phyloP scores from a whole-genome alignment of 2,888 invertebrate genomes.

The Morpho helenor region DNA sequence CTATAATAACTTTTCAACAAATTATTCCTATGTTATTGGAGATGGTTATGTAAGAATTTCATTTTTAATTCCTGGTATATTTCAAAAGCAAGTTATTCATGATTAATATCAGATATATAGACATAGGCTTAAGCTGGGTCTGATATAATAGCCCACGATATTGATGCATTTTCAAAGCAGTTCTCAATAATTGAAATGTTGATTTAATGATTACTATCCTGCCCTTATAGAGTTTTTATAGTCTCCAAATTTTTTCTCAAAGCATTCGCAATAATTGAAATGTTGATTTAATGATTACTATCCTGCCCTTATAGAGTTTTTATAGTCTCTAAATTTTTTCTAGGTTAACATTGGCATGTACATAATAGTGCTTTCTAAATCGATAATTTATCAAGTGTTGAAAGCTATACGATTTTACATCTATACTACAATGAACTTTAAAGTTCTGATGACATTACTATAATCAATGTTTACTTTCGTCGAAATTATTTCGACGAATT shows the following conservation, averaged over 20 bases:
- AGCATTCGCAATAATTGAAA: slow-evolving; percentile 11
- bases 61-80: slow-evolving; percentile 4
- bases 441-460: slow-evolving; percentile 25
- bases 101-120: slow-evolving; percentile 5
- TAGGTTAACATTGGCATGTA: slow-evolving; percentile 46
- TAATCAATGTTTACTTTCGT: too few species aligned
- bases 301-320: background rate
- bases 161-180: slow-evolving; percentile 13
- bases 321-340: slow-evolving; percentile 21
- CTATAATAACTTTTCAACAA: slow-evolving; percentile 17
- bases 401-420: slow-evolving; percentile 51
- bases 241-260: slow-evolving; percentile 22
- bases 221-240: slow-evolving; percentile 2
- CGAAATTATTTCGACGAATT: too few species aligned
- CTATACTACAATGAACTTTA: slow-evolving; percentile 36
- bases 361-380: slow-evolving; percentile 64
- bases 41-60: slow-evolving; percentile 10
- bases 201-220: slow-evolving; percentile 2
- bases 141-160: slow-evolving; percentile 13
- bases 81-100: slow-evolving; percentile 14
- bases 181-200: slow-evolving; percentile 1
- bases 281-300: slow-evolving; percentile 2
- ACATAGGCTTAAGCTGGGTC: slow-evolving; percentile 15
- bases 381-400: slow-evolving; percentile 49
- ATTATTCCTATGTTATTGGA: slow-evolving; percentile 17